Percentiles rank a stretch among this genome's conserved stretches.
Evolutionary conservation across 1,140 invertebrate species (phyloP).

Genomic region (Drosophila pseudoobscura): DNA sequence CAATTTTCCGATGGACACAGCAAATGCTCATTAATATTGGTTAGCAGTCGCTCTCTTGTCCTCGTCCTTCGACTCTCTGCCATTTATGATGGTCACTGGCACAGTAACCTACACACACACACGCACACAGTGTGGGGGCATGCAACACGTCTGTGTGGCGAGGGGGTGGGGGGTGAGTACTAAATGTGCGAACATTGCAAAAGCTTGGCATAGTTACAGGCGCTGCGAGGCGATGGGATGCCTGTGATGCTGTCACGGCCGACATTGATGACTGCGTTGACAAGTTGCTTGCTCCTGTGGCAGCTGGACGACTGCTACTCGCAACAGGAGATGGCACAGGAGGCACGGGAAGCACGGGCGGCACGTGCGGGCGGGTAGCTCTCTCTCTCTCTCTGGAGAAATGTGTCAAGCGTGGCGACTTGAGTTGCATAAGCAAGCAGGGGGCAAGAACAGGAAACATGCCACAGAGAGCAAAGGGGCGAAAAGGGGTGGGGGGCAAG

Average conservation of each 20-base stretch:
- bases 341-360: constrained; percentile 1
- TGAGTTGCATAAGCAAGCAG: constrained; percentile 76
- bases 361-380: constrained; percentile 52
- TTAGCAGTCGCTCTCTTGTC: constrained; percentile 41
- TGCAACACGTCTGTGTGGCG: constrained; percentile 39
- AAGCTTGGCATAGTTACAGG: constrained; percentile 73
- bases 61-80: constrained; percentile 2
- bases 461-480: constrained; percentile 5
- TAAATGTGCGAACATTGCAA: constrained; percentile 69
- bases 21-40: constrained; percentile 74
- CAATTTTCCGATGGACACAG: constrained; percentile 50
- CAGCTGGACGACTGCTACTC: constrained; percentile 26
- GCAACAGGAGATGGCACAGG: constrained; percentile 10
- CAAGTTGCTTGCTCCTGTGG: constrained; percentile 54
- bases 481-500: not conserved
- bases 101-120: constrained; percentile 36
- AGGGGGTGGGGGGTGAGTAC: not conserved
- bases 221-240: constrained; percentile 17
- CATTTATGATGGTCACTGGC: constrained; percentile 52
- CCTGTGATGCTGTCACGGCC: constrained; percentile 58
- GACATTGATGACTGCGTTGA: constrained; percentile 80
- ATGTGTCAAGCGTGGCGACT: constrained; percentile 78
- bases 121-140: constrained; percentile 18
- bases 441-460: constrained; percentile 9
- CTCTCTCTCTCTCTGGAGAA: constrained; percentile 69